Conservation (phyloP, 2,888 invertebrate genomes). For the Coelogynopora nodosa region DNA sequence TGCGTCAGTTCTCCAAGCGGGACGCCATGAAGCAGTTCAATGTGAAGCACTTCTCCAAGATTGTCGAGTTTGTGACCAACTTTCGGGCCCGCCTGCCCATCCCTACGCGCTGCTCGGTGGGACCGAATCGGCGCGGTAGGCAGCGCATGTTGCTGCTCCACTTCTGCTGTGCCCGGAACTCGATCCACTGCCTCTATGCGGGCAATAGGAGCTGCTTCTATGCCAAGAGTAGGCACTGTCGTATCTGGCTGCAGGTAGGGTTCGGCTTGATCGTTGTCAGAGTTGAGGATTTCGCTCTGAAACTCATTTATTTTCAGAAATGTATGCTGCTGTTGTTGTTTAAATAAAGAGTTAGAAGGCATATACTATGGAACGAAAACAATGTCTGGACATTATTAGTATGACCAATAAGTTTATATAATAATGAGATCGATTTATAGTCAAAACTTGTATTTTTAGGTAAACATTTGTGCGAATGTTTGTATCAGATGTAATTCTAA, state of each 20-base stretch:
- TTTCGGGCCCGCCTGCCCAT: neutral
- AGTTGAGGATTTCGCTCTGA: no score
- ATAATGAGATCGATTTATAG: no score
- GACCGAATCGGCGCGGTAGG: neutral
- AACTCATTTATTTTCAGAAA: no score
- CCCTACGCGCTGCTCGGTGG: neutral
- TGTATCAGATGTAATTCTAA: no score
- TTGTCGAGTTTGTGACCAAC: constrained; percentile 58
- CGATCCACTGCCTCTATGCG: neutral
- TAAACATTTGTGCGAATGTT: no score
- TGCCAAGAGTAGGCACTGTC: neutral
- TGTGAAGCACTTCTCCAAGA: constrained; percentile 86
- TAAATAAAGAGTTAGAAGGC: no score
- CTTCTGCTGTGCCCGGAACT: constrained; percentile 6
- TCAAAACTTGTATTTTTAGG: no score
- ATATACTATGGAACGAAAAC: no score
- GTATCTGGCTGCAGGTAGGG: neutral
- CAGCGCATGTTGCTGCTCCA: neutral
- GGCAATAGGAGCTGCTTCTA: neutral
- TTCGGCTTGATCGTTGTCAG: no score
- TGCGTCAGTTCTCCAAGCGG: constrained; percentile 52
- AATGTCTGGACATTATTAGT: no score
- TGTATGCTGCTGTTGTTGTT: no score
- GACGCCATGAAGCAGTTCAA: constrained; percentile 82
- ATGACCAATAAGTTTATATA: no score